phyloP scores from a whole-genome alignment of 2,797 vertebrate genomes.

The Diglossa cyanea region DNA sequence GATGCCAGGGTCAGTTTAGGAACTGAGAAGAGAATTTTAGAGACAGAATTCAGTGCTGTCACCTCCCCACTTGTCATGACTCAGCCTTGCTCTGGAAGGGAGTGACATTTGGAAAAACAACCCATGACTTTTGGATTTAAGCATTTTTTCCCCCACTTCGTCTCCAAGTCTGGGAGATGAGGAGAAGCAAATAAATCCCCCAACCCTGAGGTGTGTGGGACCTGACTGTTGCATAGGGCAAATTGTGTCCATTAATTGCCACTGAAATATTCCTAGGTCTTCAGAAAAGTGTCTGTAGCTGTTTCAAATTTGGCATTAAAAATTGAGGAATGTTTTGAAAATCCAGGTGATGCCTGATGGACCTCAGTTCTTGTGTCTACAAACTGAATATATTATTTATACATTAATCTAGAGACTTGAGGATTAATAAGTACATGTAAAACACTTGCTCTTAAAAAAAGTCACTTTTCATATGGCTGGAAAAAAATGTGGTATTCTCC shows the following conservation, averaged over 20 bases:
- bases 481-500: neutral
- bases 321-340: neutral
- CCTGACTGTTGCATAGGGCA: neutral
- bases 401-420: neutral
- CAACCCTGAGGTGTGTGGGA: neutral
- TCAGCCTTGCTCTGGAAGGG: neutral
- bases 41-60: neutral
- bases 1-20: neutral
- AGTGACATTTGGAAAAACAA: neutral
- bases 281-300: neutral
- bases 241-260: neutral
- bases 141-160: neutral
- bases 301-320: neutral
- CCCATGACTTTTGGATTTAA: neutral
- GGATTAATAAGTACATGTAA: neutral
- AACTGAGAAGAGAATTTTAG: neutral
- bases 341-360: neutral
- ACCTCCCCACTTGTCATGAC: neutral
- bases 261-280: neutral
- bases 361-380: rapidly evolving
- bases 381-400: neutral
- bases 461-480: neutral
- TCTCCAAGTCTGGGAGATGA: neutral
- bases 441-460: neutral
- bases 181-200: neutral